Evolutionary conservation across 2,113 vertebrate genomes (phyloP), one percentile per base, ranked within the genome.

Genomic region (Pteropus alecto): DNA sequence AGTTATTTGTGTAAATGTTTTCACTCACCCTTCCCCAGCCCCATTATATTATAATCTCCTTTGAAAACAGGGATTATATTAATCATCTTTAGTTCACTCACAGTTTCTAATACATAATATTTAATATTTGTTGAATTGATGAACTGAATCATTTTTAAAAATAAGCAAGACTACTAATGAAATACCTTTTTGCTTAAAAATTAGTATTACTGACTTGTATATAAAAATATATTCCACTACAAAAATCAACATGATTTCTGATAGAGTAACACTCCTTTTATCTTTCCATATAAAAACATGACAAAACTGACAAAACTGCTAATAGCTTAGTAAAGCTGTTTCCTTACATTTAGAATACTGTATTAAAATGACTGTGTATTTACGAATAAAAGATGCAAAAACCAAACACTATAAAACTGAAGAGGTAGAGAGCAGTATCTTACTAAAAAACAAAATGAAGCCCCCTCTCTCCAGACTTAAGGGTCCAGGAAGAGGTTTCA

Each of bases 371-470:
- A 54, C 0, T 76, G 43, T 48, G 3, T 28, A 51, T 41, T 71
- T 56, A 43, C 21, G 30, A 41, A 65, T 51, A 76, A 94, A 86
- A 86, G 68, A 82, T 30, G 22, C 41, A 86, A 91, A 95, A 96
- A 86, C n/a, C 35, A 97, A n/a, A 89, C 48, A 61, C 60, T 0
- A 81, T 0, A 51, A 65, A 79, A 97, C 77, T 51, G 2, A 77
- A 70, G 38, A 76, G 6, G 24, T 86, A 71, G 51, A 94, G 85
- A 73, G 41, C 7, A 76, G 3, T 33, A 70, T 74, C 30, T 67
- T 68, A 74, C 41, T 88, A 61, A 95, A 76, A 74, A 71, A 58
- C 38, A 85, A 76, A 97, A 93, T 58, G 38, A 87, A 88, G 33
- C 3, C n/a, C 51, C 26, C 9, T 82, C 48, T 48, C 33, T 48